phyloP scores from a whole-genome alignment of 2,888 invertebrate species.

The Celastrina argiolus region DNA sequence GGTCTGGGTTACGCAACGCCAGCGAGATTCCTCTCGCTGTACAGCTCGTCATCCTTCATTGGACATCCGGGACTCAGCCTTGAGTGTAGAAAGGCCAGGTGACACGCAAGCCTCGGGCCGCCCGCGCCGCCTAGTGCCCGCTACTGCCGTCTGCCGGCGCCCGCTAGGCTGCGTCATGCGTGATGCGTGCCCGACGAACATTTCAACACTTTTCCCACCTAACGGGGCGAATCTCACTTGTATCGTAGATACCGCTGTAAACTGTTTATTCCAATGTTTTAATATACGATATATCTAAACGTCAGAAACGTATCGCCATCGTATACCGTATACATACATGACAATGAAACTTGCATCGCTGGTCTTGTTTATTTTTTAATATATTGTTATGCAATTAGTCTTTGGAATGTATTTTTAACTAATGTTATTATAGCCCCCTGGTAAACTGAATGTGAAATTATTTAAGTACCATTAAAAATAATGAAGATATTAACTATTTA shows the following conservation, averaged over 20 bases:
- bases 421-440: no score
- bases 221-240: neutral
- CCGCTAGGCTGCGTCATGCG: neutral
- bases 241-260: neutral
- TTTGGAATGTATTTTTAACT: no score
- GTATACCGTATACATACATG: no score
- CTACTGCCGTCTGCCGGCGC: neutral
- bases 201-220: neutral
- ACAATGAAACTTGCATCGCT: no score
- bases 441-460: no score
- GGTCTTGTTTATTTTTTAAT: no score
- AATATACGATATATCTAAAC: no score
- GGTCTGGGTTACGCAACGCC: neutral
- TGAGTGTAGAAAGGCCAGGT: constrained; percentile 37
- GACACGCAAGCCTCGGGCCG: constrained; percentile 26
- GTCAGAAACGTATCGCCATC: no score
- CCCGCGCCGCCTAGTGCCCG: neutral
- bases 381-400: no score
- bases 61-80: constrained; percentile 40
- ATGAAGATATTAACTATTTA: no score
- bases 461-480: no score
- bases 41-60: constrained; percentile 39
- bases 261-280: neutral
- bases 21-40: constrained; percentile 19
- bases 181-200: neutral